Evolutionary conservation across 2,888 invertebrate species (phyloP), one percentile per base, ranked within the genome.

Genomic region (Dioctria rufipes): DNA sequence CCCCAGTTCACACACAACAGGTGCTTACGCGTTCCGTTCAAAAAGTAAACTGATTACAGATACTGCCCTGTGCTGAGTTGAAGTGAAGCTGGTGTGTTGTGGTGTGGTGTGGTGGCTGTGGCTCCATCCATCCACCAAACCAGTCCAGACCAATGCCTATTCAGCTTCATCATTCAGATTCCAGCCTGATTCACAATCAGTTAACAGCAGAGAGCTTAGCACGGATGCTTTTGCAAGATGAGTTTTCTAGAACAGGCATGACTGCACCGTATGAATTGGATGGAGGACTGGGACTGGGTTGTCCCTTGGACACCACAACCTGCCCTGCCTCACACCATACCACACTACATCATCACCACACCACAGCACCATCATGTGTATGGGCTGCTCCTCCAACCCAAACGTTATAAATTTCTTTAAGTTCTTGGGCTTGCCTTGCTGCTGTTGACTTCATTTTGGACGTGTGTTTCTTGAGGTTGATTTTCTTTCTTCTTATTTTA

Each of bases 11-110:
- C 61, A 78, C 54, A 13, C 66, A 85, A 83, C 85, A 86, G 85
- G 85, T 87, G 86, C 85, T 86, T 83, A 84, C 87, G 85, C 86
- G 86, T 83, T 85, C 85, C 86, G 86, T 83, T 85, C 78, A 37
- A 49, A 65, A 37, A 49, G 65, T 78, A 54, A 78, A 67, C 58
- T 67, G 66, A 66, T 78, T 78, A 43, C 43, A 25, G 54, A 54
- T 13, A 39, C 71, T 37, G 71, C 71, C 71, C 51, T 51, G n/a
- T 13, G 43, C 11, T 43, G 71, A 37, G 8, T 40, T 54, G 37
- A 54, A 71, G 71, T 25, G 25, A 25, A 25, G 25, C 25, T 25
- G 25, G 25, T 25, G 25, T 25, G 25, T 0, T 25, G 25, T 25
- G 25, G 51, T 46, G n/a, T n/a, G n/a, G n/a, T n/a, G n/a, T n/a